Conservation (phyloP, 2,113 vertebrate genomes). For the Corydoras sp. region DNA sequence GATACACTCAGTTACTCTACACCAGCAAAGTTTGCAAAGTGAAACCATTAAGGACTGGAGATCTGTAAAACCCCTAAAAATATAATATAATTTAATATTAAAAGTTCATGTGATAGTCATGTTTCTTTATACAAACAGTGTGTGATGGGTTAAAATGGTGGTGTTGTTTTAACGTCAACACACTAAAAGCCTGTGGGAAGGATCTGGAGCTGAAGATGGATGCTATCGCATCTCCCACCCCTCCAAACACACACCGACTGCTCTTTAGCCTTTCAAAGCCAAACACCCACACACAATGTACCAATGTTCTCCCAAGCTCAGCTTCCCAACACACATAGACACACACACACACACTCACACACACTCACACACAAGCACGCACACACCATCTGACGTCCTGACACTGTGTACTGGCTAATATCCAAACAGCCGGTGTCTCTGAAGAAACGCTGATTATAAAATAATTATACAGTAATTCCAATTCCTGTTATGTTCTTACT, state of each 20-base stretch:
- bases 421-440: background rate
- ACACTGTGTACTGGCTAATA: background rate
- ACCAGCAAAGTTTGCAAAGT: background rate
- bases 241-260: background rate
- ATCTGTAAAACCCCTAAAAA: too few species aligned
- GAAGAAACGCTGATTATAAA: background rate
- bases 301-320: too few species aligned
- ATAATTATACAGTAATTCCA: background rate
- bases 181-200: too few species aligned
- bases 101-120: too few species aligned
- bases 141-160: background rate
- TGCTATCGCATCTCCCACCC: background rate
- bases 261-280: background rate
- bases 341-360: constrained; percentile 1
- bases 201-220: background rate
- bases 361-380: background rate
- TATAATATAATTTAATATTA: too few species aligned
- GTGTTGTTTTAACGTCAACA: too few species aligned
- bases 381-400: background rate
- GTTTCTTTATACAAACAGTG: background rate
- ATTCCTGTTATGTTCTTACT: background rate
- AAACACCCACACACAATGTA: background rate
- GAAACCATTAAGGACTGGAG: too few species aligned
- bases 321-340: background rate
- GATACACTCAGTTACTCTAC: background rate